phyloP scores from a whole-genome alignment of 2,797 vertebrate genomes.

The Chelmon rostratus region DNA sequence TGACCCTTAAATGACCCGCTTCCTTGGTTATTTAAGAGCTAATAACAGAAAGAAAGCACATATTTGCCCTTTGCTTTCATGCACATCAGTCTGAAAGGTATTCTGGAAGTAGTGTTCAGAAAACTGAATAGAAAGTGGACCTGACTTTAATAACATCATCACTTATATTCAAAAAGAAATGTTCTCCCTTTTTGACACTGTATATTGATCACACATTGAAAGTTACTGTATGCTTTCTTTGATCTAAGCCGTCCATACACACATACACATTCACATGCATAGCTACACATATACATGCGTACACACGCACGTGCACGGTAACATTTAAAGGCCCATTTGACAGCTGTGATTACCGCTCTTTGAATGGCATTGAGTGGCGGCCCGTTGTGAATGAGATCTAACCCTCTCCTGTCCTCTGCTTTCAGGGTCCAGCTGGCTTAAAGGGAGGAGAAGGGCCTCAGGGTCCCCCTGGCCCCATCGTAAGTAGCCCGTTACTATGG shows the following conservation, averaged over 20 bases:
- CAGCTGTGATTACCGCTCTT: conserved; percentile 63
- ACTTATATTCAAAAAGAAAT: background rate
- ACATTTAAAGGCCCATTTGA: conserved; percentile 63
- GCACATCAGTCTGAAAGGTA: background rate
- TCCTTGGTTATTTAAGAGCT: background rate
- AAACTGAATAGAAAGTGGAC: background rate
- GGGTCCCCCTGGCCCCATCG: conserved; percentile 91
- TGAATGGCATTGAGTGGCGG: conserved; percentile 56
- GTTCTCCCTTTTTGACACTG: background rate
- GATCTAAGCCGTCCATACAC: background rate
- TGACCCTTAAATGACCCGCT: background rate
- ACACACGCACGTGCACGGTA: conserved; percentile 17
- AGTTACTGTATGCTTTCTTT: conserved; percentile 7
- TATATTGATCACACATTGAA: background rate
- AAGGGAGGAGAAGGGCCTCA: conserved; percentile 99
- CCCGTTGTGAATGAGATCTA: conserved; percentile 49
- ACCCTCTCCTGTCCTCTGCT: conserved; percentile 74
- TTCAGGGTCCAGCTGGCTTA: conserved; percentile 93
- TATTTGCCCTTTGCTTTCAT: background rate
- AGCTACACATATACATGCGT: background rate
- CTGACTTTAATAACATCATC: background rate
- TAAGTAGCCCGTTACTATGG: conserved; percentile 89
- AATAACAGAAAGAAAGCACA: conserved; percentile 4
- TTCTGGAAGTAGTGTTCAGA: too few relatives aligned
- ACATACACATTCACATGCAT: background rate